Conservation (phyloP, 1,140 invertebrate genomes). For the Drosophila rhopaloa region DNA sequence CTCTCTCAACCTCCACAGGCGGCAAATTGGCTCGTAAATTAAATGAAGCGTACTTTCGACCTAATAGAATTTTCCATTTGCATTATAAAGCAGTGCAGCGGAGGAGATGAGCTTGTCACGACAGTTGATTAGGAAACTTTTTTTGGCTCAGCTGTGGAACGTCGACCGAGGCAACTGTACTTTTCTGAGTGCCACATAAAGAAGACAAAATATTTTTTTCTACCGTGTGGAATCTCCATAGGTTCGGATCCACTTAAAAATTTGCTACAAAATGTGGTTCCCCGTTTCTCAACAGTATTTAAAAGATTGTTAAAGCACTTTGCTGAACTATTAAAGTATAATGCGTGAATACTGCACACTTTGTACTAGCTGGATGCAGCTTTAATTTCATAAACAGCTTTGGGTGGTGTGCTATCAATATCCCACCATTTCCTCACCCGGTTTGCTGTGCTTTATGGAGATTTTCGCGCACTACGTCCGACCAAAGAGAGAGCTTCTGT, state of each 20-base stretch:
- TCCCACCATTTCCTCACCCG: not conserved
- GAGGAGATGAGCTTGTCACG: not conserved
- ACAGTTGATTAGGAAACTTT: slow-evolving; percentile 39
- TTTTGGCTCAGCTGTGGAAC: not conserved
- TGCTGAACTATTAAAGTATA: no score
- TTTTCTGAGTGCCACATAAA: not conserved
- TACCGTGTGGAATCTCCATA: no score
- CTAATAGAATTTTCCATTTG: slow-evolving; percentile 73
- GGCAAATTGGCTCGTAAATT: slow-evolving; percentile 72
- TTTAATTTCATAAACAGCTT: not conserved
- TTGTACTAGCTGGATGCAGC: not conserved
- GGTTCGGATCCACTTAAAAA: no score
- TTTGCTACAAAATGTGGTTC: no score
- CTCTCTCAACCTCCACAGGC: slow-evolving; percentile 13
- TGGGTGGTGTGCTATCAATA: slow-evolving; percentile 12
- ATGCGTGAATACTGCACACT: not conserved
- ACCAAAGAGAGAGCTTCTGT: slow-evolving; percentile 13
- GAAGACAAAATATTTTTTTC: not conserved
- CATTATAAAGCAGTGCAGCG: slow-evolving; percentile 54
- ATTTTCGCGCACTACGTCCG: slow-evolving; percentile 3
- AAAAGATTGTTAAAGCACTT: no score
- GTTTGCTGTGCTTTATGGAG: slow-evolving; percentile 2
- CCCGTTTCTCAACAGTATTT: no score
- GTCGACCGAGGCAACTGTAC: slow-evolving; percentile 1
- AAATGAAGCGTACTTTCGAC: slow-evolving; percentile 53